Base-by-base conservation (phyloP, 2,888 invertebrate genomes). In the Eudasyphora cyanicolor region DNA sequence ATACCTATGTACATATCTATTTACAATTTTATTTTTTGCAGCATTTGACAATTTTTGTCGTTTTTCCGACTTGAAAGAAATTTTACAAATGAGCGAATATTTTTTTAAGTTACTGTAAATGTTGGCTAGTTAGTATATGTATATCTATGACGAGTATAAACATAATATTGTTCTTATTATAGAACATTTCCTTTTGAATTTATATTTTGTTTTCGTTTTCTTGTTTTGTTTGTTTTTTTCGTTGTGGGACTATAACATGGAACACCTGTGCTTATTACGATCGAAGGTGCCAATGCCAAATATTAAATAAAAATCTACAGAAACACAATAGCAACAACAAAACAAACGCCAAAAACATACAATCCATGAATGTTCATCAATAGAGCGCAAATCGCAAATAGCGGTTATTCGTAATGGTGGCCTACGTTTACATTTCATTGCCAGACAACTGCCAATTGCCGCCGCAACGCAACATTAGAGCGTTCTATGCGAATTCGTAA, bases 271-370 rank as follows among this genome's bases (percentile, higher is more conserved):
- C 38, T 70, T 29, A 57, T 42, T 17, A 51, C 29, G 42, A 35
- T n/a, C n/a, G 69, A 64, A 62, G 51, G 45, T 75, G 45, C 35
- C 80, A 80, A 78, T 83, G 80, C 80, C 79, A 82, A 76, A 74
- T 69, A 42, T 45, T 17, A 70, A 70, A 57, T 27, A 62, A 24
- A 54, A 57, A 73, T 29, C 38, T 49, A 69, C 7, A 49, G 21
- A 17, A 67, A 76, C 10, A 71, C 12, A 27, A 27, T n/a, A 21
- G 27, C 12, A 24, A 57, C 51, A 21, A 57, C 54, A 54, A 27
- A 27, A 27, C 10, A 6, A 54, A 21, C 17, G 21, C 24, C 8
- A 57, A 57, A 12, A 27, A 2, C 24, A 57, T 29, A 60, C 14
- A 29, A 29, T n/a, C 27, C 57, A 60, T 29, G 29, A 6, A 29